Evolutionary conservation across 2,113 vertebrate genomes (phyloP), one percentile per base, ranked within the genome.

Genomic region (Enhydra lutris): DNA sequence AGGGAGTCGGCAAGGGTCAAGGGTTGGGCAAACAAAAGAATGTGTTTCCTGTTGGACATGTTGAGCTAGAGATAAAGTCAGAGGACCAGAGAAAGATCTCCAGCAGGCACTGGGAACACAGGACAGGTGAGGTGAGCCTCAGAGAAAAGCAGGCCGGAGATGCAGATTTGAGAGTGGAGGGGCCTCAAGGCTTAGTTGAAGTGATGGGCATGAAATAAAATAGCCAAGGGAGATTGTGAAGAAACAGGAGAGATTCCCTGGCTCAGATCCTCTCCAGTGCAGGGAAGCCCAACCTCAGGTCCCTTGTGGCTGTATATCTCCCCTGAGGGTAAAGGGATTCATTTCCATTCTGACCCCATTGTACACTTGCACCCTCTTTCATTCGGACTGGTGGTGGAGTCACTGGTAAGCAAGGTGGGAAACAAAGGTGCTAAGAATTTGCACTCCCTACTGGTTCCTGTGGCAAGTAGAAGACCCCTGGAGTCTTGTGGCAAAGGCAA

Each of bases 51-150:
- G 6, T 50, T 24, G 81, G 67, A 15, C 36, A 36, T 34, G 55
- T 52, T 50, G 50, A 42, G 14, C 45, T n/a, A 34, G 29, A 57
- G 11, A 36, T 39, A 69, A 90, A 90, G 21, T 26, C 31, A 79
- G 69, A 31, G 4, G 47, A 5, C 11, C 79, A 79, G 61, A 78
- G 34, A 92, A 86, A 84, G 63, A 20, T 20, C 14, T 89, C 47
- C 21, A 7, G 34, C 80, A 91, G 45, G 36, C 71, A 59, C 11
- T 69, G 13, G 52, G 34, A 50, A 17, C 7, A 29, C 11, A 45
- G 26, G 13, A 78, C 36, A 42, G 29, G 1, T n/a, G 17, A 42
- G 29, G 1, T n/a, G 17, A 18, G 2, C n/a, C 26, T 36, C 0
- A 29, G 39, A 92, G 47, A 29, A 31, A 93, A 67, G 17, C 71